Percentiles rank a stretch among this genome's conserved stretches.
Evolutionary conservation across 2,797 vertebrate species (phyloP).

Genomic region (Sciurus vulgaris): DNA sequence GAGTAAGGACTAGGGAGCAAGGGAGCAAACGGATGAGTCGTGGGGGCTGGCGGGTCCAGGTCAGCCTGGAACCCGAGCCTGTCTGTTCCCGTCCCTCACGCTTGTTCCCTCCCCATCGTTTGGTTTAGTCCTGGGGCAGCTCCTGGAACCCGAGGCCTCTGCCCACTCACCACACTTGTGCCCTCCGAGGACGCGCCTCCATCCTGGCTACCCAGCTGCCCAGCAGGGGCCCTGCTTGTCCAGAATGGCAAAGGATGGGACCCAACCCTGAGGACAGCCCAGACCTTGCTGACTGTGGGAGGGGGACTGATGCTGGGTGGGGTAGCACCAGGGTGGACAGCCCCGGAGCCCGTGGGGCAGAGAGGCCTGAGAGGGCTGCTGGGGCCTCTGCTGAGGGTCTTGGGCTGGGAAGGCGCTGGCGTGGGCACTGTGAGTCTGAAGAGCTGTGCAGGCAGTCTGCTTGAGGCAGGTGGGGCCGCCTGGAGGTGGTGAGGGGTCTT

Average conservation of each 20-base stretch:
- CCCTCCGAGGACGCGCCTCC: neutral
- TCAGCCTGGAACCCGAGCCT: neutral
- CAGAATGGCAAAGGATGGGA: neutral
- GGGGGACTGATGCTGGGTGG: accelerated
- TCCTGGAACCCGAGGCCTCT: neutral
- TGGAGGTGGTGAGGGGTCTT: accelerated
- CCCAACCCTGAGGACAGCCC: accelerated
- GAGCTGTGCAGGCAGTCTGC: neutral
- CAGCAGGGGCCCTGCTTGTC: neutral
- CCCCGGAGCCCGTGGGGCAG: accelerated
- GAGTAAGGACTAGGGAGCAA: neutral
- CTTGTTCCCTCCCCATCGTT: accelerated
- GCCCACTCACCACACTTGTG: accelerated
- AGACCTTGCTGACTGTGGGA: accelerated
- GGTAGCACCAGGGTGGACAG: neutral
- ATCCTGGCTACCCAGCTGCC: neutral
- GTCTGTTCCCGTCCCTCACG: accelerated
- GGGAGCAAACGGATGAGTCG: neutral
- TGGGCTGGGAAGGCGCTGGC: neutral
- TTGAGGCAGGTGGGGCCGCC: accelerated
- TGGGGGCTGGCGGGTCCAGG: neutral
- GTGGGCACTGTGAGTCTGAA: neutral
- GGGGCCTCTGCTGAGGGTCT: neutral
- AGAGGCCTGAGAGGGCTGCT: neutral
- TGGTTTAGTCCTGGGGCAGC: too few species aligned